Evolutionary conservation across 2,797 vertebrate genomes (phyloP).

Genomic region (Hephaestus fuliginosus): DNA sequence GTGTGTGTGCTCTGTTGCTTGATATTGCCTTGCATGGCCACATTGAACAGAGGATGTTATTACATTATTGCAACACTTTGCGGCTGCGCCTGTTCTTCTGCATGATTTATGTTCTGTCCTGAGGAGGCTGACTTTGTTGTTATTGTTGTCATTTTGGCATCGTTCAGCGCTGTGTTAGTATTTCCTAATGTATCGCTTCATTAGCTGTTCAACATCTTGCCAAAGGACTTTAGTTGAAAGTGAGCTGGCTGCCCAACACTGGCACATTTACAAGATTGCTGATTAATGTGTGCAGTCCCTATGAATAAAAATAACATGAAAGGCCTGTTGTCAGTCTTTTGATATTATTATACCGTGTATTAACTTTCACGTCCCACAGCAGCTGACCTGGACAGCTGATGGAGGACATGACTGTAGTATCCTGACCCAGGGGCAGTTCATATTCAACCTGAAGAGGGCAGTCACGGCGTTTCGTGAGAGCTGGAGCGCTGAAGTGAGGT

Average conservation of each 20-base stretch:
- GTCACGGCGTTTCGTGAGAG: conserved; percentile 27
- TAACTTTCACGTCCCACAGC: not conserved
- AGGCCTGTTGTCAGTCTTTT: not conserved
- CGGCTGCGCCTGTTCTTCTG: not conserved
- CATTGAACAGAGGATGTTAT: not conserved
- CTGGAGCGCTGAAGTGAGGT: not conserved
- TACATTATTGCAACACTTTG: not conserved
- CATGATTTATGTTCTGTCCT: not conserved
- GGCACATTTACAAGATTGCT: not conserved
- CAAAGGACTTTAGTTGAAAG: not conserved
- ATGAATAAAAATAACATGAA: not conserved
- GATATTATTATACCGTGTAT: not conserved
- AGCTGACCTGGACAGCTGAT: conserved; percentile 20
- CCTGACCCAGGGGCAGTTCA: not conserved
- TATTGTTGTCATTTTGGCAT: not conserved
- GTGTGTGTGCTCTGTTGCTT: not conserved
- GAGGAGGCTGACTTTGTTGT: not conserved
- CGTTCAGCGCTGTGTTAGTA: not conserved
- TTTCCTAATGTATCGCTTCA: not conserved
- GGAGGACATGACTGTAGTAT: not conserved
- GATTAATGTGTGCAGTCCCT: not conserved
- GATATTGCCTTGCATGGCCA: not conserved
- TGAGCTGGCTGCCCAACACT: not conserved
- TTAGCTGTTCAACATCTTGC: not conserved
- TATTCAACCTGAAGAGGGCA: conserved; percentile 49